Conservation (phyloP, 1,140 invertebrate species). For the Ericerus pela region DNA sequence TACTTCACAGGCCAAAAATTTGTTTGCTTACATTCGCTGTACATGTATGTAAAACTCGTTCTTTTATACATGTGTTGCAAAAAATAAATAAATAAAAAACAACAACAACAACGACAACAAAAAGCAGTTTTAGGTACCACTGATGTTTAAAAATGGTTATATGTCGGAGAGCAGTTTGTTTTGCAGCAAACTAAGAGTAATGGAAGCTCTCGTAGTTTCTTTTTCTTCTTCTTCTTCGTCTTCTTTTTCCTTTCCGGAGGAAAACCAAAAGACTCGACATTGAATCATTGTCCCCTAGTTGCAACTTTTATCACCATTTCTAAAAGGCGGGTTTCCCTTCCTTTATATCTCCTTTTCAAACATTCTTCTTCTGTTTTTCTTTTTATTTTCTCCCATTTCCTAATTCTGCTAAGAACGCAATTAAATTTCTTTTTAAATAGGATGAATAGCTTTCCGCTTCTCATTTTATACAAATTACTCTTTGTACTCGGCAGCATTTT, state of each 20-base stretch:
- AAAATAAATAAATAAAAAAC: background rate
- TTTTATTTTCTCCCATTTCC: slow-evolving; percentile 10
- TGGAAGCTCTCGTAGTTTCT: slow-evolving; percentile 10
- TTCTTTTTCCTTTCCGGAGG: too few relatives aligned
- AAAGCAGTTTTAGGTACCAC: background rate
- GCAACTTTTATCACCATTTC: slow-evolving; percentile 12
- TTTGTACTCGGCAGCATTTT: background rate
- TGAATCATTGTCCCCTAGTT: slow-evolving; percentile 11
- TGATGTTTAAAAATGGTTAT: slow-evolving; percentile 4
- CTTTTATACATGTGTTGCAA: too few relatives aligned
- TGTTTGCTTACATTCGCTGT: too few relatives aligned
- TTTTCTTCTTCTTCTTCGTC: too few relatives aligned
- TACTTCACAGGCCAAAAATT: too few relatives aligned
- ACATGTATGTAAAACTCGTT: too few relatives aligned
- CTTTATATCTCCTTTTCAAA: slow-evolving; percentile 10
- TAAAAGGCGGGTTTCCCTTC: slow-evolving; percentile 10
- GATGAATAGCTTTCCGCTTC: slow-evolving; percentile 10
- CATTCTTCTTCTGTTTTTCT: slow-evolving; percentile 12
- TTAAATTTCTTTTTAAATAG: slow-evolving; percentile 12
- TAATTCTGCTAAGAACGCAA: slow-evolving; percentile 9
- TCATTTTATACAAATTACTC: slow-evolving; percentile 10
- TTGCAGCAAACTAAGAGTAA: slow-evolving; percentile 7
- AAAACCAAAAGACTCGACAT: slow-evolving; percentile 7
- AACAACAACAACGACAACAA: background rate
- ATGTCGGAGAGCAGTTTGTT: slow-evolving; percentile 9